These are phyloP conservation scores for Clarias magur DNA, from an alignment of 2,113 vertebrate species.

Conservation along the genomic window DNA sequence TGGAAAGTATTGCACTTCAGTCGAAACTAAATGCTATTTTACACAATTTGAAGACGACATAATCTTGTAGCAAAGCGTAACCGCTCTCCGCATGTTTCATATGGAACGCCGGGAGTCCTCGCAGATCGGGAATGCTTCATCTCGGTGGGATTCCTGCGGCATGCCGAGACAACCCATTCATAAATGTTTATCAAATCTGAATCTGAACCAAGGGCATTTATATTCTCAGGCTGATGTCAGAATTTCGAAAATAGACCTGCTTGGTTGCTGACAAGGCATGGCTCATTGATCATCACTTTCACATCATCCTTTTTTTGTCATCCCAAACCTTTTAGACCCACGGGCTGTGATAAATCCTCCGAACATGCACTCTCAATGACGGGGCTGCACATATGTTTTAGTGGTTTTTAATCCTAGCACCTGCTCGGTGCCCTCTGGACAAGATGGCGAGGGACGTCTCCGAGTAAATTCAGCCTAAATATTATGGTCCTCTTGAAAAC, in stretches of 20 bases:
- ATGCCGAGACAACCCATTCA: slow-evolving; percentile 3
- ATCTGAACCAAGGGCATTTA: slow-evolving; percentile 14
- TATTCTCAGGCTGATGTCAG: neutral
- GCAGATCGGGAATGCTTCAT: neutral
- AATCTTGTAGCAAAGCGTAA: neutral
- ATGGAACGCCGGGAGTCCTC: neutral
- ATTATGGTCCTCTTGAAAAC: slow-evolving; percentile 36
- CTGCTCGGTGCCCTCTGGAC: slow-evolving; percentile 20
- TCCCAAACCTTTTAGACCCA: neutral
- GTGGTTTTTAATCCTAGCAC: neutral
- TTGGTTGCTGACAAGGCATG: neutral
- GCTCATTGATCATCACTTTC: slow-evolving; percentile 1
- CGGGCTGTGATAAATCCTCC: neutral
- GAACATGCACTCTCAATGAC: neutral
- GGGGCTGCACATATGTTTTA: slow-evolving; percentile 8
- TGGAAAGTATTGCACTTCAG: neutral
- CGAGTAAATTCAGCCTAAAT: slow-evolving; percentile 16
- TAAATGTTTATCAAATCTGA: slow-evolving; percentile 26
- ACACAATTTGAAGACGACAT: neutral
- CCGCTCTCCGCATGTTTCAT: slow-evolving; percentile 5
- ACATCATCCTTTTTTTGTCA: neutral
- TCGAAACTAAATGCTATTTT: neutral
- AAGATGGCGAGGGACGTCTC: slow-evolving; percentile 8
- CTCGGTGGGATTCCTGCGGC: slow-evolving; percentile 1
- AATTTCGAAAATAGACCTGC: slow-evolving; percentile 1